Conservation (phyloP, 2,888 invertebrate species). For the Meta bourneti region DNA sequence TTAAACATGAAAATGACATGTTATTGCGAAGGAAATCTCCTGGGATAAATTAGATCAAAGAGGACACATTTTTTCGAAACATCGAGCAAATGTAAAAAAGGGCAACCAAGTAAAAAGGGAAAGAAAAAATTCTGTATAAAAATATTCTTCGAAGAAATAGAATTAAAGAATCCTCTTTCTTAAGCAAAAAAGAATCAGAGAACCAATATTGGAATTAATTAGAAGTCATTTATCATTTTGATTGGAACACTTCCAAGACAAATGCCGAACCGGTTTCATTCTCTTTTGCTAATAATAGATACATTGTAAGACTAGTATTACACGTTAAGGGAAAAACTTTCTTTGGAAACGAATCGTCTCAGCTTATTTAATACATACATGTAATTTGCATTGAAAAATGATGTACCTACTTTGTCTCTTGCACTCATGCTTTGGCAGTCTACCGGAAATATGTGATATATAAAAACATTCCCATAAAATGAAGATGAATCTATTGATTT, state of each 20-base stretch:
- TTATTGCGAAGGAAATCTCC: neutral
- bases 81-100: neutral
- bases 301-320: conserved; percentile 2
- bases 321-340: conserved; percentile 14
- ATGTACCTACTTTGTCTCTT: too few species aligned
- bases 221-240: conserved; percentile 51
- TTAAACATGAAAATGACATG: neutral
- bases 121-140: neutral
- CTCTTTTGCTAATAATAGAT: neutral
- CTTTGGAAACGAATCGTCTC: neutral
- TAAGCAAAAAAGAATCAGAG: neutral
- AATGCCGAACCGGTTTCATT: conserved; percentile 10
- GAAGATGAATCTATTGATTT: too few species aligned
- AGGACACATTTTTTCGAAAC: neutral
- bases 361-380: too few species aligned
- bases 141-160: conserved; percentile 2
- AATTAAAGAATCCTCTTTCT: conserved; percentile 8
- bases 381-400: too few species aligned
- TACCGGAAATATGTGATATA: too few species aligned
- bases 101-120: neutral
- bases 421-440: too few species aligned
- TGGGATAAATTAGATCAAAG: neutral
- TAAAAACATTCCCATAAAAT: too few species aligned
- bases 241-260: conserved; percentile 35
- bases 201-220: conserved; percentile 23